Evolutionary conservation across 2,113 vertebrate genomes (phyloP), one percentile per base, ranked within the genome.

Genomic region (Paratilapia polleni): DNA sequence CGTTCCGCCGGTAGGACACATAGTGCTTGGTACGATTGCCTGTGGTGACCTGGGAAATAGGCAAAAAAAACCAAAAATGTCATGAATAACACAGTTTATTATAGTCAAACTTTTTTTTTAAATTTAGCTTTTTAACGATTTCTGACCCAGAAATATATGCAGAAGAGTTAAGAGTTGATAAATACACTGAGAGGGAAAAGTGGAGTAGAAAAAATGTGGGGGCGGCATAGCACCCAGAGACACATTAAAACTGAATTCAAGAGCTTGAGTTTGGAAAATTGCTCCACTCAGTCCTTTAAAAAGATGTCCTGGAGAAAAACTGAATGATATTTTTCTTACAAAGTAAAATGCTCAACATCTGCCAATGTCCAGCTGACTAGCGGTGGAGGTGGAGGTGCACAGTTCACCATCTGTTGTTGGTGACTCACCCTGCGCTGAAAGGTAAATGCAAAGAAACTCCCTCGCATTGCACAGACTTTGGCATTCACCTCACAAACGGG

Each of bases 1-100:
- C 96, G 13, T 94, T 95, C 38, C 97, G 97, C 4, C 92, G 96
- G 26, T 97, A 97, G 2, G 98, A 99, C 38, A 99, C 97, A 0
- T 97, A 99, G 89, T 99, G 97, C 75, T 96, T 98, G 70, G 97
- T 99, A 22, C 94, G 95, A 91, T 98, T 99, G 36, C 95, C 94
- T 58, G 96, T 93, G 19, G 98, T 97, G 52, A 97, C 96, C 98
- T 99, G 24, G 47, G 14, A 92, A 94, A 93, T 6, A 11, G 11
- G 43, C 43, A 34, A 93, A 82, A 49, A 12, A 17, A 82, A 38
- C 49, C 12, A n/a, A 36, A 11, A 59, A 31, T 2, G 47, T 26
- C 1, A 70, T 70, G 24, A 70, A 49, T 70, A 28, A 28, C 15
- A 41, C 8, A 49, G 3, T 70, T 22, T 68, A 68, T 26, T 68